These are phyloP conservation scores for Ceyx melanurus DNA, from an alignment of 2,113 vertebrate species.

Conservation along the genomic window DNA sequence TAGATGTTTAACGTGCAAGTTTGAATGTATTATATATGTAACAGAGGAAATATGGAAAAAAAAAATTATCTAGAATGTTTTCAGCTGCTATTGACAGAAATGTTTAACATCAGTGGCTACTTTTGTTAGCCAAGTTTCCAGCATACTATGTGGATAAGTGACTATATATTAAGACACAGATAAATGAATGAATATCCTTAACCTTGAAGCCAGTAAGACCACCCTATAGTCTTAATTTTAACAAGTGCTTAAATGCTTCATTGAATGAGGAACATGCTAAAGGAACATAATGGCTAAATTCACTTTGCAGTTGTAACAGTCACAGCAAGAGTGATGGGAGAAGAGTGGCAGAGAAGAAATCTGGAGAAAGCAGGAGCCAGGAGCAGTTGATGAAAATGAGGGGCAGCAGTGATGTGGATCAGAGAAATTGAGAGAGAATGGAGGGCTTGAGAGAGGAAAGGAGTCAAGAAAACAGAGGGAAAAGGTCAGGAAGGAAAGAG, in stretches of 20 bases:
- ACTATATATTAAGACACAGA: not conserved
- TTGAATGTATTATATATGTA: not conserved
- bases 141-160: not conserved
- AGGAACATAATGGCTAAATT: not conserved
- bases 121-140: not conserved
- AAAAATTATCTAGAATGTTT: not conserved
- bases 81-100: not conserved
- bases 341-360: not conserved
- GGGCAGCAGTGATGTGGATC: not conserved
- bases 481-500: constrained; percentile 39
- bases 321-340: not conserved
- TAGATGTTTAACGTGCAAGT: not conserved
- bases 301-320: not conserved
- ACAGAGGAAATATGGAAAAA: not conserved
- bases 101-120: not conserved
- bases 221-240: not conserved
- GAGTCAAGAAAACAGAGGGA: not conserved
- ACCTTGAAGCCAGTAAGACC: not conserved
- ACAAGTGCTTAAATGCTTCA: not conserved
- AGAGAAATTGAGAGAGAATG: not conserved
- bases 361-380: not conserved
- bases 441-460: not conserved
- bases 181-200: not conserved
- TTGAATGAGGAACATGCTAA: not conserved
- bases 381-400: not conserved